Percentiles rank a stretch among this genome's conserved stretches.
These are phyloP conservation scores for Polymixis flavicincta DNA, from an alignment of 2,888 invertebrate genomes.

Conservation along the genomic window DNA sequence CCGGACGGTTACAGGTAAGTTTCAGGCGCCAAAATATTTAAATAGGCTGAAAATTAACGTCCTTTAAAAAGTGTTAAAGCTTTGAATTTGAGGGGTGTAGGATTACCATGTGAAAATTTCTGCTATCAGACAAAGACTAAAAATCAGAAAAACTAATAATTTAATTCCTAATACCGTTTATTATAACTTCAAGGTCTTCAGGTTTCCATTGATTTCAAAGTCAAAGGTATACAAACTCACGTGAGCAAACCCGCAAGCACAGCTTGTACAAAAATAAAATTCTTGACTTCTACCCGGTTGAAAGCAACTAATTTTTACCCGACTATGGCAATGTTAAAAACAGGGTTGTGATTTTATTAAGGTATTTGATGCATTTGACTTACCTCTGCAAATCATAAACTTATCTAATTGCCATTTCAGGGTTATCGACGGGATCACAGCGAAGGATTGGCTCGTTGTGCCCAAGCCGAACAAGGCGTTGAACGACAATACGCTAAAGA, in stretches of 20 bases:
- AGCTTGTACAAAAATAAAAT: neutral
- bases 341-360: neutral
- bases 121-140: neutral
- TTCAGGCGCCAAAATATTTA: neutral
- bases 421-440: constrained; percentile 65
- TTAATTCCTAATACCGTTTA: neutral
- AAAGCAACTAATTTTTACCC: neutral
- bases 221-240: neutral
- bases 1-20: constrained; percentile 82
- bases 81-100: neutral
- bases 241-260: neutral
- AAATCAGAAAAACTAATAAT: neutral
- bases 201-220: neutral
- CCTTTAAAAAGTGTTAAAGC: neutral
- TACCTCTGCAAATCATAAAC: neutral
- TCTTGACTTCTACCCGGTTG: neutral
- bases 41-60: neutral
- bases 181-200: neutral
- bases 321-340: neutral
- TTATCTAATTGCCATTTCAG: constrained; percentile 33
- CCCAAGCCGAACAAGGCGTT: constrained; percentile 86
- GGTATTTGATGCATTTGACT: neutral
- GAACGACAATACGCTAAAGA: constrained; percentile 67
- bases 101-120: neutral
- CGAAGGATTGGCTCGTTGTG: constrained; percentile 87